Base-by-base conservation (phyloP, 2,888 invertebrate genomes). In the Euspilapteryx auroguttella region DNA sequence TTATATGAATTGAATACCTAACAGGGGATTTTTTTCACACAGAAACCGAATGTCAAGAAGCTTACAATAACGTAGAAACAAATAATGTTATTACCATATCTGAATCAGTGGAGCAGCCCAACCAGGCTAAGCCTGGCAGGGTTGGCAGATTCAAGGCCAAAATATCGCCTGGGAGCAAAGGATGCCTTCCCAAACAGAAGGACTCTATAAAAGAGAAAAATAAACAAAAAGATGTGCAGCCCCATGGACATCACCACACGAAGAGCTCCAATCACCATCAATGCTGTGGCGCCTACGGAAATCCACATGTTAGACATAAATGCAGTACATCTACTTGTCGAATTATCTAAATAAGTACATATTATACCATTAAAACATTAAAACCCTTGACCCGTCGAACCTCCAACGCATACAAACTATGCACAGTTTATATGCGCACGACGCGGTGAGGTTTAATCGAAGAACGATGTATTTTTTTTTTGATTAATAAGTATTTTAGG, bases 261-360 rank as follows among this genome's bases (percentile, higher is more conserved):
- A 75, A 73, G 38, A 71, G 71, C 25, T 56, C 59, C 0, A 76
- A 75, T 30, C 73, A 76, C 30, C 76, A 76, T 32, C 75, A 75
- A 28, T 77, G 77, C 30, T 77, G 77, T 37, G 76, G 77, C 0
- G 76, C 76, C 0, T 77, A 75, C 26, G 75, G 75, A 0, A 75
- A 75, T 34, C 73, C 75, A 1, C 69, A 77, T 10, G 69, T 71
- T 1, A 52, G 69, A 34, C 68, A 75, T 39, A 77, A 76, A 62
- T 45, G 56, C 9, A 56, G 46, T 40, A 63, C 54, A 40, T 56
- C 68, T 3, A 64, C 55, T 36, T 73, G 73, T 55, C 54, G 46
- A 35, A 47, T 75, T 28, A 62, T 73, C 43, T 73, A 68, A 11
- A 9, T 21, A 12, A 26, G 12, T 26, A 11, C n/a, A n/a, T n/a